These are phyloP conservation scores for Calypte anna DNA, from an alignment of 2,113 vertebrate species.

Conservation along the genomic window DNA sequence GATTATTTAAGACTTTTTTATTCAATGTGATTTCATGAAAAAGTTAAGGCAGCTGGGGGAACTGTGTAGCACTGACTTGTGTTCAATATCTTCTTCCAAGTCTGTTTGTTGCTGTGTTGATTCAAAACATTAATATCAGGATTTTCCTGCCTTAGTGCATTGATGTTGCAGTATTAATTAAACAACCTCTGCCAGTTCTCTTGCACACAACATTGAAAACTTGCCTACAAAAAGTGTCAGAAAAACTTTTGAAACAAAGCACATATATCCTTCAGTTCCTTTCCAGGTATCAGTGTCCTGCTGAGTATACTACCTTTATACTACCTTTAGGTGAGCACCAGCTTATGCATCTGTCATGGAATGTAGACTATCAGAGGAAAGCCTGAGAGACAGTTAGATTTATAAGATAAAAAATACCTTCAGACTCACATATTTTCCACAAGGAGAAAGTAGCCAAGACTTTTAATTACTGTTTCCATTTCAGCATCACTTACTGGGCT, in stretches of 20 bases:
- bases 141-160: background rate
- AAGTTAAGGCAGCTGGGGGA: background rate
- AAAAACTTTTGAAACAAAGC: background rate
- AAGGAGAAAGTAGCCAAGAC: background rate
- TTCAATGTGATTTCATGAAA: conserved; percentile 43
- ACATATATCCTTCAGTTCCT: background rate
- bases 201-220: background rate
- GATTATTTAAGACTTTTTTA: conserved; percentile 48
- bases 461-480: background rate
- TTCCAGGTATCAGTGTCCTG: background rate
- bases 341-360: background rate
- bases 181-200: background rate
- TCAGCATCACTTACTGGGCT: background rate
- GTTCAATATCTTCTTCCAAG: background rate
- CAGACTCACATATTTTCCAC: background rate
- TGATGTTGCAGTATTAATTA: background rate
- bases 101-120: background rate
- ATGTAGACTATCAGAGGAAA: background rate
- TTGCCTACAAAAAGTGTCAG: background rate
- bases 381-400: background rate
- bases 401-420: background rate
- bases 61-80: background rate
- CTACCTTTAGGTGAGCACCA: background rate
- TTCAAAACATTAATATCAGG: background rate
- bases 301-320: background rate